phyloP scores from a whole-genome alignment of 2,113 vertebrate species.

The Serilophus lunatus region DNA sequence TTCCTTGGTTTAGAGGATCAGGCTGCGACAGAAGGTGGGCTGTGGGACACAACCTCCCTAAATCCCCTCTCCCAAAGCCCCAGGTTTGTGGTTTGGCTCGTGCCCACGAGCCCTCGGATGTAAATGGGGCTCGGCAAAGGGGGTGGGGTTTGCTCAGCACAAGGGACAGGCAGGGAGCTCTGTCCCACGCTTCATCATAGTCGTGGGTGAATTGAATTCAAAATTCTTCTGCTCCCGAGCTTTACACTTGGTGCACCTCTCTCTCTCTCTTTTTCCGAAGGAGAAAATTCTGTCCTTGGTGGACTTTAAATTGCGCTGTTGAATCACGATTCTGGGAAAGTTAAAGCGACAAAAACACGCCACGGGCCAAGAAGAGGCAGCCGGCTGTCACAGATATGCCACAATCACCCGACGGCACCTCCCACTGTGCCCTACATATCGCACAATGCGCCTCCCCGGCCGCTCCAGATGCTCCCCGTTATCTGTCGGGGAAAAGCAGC shows the following conservation, averaged over 20 bases:
- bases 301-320: neutral
- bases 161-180: neutral
- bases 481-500: neutral
- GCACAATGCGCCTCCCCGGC: neutral
- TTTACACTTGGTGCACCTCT: neutral
- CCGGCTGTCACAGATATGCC: neutral
- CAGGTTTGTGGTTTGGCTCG: neutral
- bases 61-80: neutral
- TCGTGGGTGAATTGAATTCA: neutral
- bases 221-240: neutral
- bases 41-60: neutral
- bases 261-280: neutral
- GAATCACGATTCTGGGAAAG: neutral
- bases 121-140: neutral
- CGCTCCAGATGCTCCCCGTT: neutral
- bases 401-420: neutral
- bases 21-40: neutral
- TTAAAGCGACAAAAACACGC: neutral
- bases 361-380: neutral
- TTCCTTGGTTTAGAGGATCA: too few relatives aligned
- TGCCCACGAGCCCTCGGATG: neutral
- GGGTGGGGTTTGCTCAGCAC: neutral
- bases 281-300: rapidly evolving
- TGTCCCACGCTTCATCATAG: neutral
- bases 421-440: conserved; percentile 22